Percentiles rank a stretch among this genome's conserved stretches.
Evolutionary conservation across 2,113 vertebrate genomes (phyloP).

Genomic region (Carassius carassius): DNA sequence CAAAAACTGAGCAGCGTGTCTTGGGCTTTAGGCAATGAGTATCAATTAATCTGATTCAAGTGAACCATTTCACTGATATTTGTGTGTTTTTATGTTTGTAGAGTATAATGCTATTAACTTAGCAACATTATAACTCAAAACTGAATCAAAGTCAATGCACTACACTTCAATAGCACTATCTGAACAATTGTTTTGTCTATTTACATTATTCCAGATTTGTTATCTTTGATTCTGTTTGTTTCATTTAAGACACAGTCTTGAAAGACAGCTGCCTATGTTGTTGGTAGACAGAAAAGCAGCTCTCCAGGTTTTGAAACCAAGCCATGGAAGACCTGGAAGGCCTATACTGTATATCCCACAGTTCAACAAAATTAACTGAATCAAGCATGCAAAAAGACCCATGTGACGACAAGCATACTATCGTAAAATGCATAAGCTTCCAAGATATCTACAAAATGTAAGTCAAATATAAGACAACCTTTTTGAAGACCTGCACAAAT

Average conservation of each 20-base stretch:
- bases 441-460: neutral
- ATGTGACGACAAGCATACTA: neutral
- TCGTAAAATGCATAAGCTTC: neutral
- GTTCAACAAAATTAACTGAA: neutral
- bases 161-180: neutral
- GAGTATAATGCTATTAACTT: neutral
- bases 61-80: neutral
- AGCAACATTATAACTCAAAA: neutral
- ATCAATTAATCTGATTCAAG: neutral
- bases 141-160: neutral
- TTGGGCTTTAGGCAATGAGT: too few relatives aligned
- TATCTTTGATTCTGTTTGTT: neutral
- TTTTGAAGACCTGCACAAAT: neutral
- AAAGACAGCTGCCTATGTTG: neutral
- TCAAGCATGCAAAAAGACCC: neutral
- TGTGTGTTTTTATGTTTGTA: neutral
- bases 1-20: too few relatives aligned
- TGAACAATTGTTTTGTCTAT: neutral
- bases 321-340: neutral
- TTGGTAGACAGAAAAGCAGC: neutral
- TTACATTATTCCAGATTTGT: neutral
- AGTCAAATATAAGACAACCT: neutral
- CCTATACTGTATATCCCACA: neutral
- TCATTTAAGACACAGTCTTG: neutral
- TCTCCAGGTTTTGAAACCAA: neutral